These are phyloP conservation scores for Subacronicta megacephala DNA, from an alignment of 2,888 invertebrate species.

Conservation along the genomic window DNA sequence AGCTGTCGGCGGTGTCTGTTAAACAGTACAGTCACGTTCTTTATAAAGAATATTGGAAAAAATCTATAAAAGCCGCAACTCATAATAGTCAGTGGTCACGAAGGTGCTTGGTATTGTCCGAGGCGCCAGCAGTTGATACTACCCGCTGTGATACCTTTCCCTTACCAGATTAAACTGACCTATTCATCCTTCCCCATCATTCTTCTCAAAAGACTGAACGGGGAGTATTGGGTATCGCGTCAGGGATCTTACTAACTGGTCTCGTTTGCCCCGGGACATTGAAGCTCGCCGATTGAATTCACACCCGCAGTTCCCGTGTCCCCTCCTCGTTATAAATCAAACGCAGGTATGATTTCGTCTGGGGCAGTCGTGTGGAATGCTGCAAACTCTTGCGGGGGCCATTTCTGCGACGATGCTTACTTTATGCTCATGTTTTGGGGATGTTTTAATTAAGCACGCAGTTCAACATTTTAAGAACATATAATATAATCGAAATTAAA, in stretches of 20 bases:
- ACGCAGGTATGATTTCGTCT: constrained; percentile 85
- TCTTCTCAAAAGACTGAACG: constrained; percentile 39
- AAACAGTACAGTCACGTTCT: constrained; percentile 80
- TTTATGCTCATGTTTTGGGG: constrained; percentile 61
- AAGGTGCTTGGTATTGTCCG: constrained; percentile 75
- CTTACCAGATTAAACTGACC: constrained; percentile 71
- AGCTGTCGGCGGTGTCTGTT: constrained; percentile 75
- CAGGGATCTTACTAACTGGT: constrained; percentile 67
- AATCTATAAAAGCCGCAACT: constrained; percentile 78
- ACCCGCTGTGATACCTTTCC: constrained; percentile 81
- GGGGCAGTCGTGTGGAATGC: constrained; percentile 79
- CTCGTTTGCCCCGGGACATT: constrained; percentile 70
- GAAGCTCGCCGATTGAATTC: constrained; percentile 81
- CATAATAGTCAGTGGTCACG: constrained; percentile 86
- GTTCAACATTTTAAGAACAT: constrained; percentile 9
- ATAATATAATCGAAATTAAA: constrained; percentile 1
- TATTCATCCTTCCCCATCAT: constrained; percentile 43
- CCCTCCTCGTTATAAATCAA: constrained; percentile 88
- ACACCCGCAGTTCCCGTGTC: constrained; percentile 81
- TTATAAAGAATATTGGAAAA: constrained; percentile 76
- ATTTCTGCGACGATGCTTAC: constrained; percentile 64
- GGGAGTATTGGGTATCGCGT: constrained; percentile 51
- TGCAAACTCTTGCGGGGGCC: constrained; percentile 69
- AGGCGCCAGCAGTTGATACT: constrained; percentile 82
- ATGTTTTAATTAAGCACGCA: constrained; percentile 62